Conservation (phyloP, 2,113 vertebrate genomes). For the Trichechus manatus region DNA sequence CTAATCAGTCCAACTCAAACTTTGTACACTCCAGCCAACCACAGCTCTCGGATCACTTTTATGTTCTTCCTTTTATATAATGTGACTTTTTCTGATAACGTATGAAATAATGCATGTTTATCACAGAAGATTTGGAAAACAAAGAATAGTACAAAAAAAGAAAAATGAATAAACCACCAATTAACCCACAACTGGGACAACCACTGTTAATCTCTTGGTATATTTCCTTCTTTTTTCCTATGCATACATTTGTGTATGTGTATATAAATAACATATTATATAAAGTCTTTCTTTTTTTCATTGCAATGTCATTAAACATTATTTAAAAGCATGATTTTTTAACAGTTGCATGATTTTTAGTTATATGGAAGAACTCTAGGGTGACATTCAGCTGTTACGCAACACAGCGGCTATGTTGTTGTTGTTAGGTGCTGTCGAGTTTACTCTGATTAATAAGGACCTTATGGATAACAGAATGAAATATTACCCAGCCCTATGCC, state of each 20-base stretch:
- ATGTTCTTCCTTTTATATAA: constrained; percentile 47
- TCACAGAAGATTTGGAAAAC: constrained; percentile 28
- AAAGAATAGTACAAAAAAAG: constrained; percentile 1
- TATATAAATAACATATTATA: not conserved
- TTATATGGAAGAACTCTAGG: not conserved
- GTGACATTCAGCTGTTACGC: not conserved
- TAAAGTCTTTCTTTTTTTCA: not conserved
- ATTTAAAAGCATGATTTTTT: constrained; percentile 46
- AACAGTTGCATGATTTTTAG: constrained; percentile 29
- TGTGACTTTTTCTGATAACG: constrained; percentile 36
- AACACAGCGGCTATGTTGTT: not conserved
- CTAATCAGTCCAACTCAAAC: not conserved
- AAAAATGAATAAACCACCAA: constrained; percentile 13
- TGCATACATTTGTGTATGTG: not conserved
- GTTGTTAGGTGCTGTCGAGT: not conserved
- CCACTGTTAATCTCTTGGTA: not conserved
- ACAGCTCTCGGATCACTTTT: constrained; percentile 15
- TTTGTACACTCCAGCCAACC: not conserved
- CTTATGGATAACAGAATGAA: not conserved
- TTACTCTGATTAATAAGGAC: not conserved
- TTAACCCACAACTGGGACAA: constrained; percentile 12
- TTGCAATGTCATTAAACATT: not conserved
- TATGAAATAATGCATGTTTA: constrained; percentile 22
- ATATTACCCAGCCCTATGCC: not conserved
- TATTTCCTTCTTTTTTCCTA: constrained; percentile 21